phyloP scores from a whole-genome alignment of 2,113 vertebrate genomes.

The Ophthalmolycus amberensis region DNA sequence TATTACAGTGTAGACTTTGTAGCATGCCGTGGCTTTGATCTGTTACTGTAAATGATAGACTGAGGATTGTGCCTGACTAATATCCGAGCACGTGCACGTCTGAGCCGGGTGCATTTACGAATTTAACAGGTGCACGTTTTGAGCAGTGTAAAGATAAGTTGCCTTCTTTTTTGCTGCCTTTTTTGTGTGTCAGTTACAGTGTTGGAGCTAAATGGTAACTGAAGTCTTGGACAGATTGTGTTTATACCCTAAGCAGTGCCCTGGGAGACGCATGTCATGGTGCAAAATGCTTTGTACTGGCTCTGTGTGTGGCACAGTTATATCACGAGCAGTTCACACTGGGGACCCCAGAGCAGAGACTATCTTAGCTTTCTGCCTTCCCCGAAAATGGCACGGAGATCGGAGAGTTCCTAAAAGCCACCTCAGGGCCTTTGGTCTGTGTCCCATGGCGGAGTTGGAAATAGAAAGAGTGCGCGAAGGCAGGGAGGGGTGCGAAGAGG shows the following conservation, averaged over 20 bases:
- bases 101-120: not conserved
- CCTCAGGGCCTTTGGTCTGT: constrained; percentile 57
- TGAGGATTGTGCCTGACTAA: not conserved
- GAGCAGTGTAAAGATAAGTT: not conserved
- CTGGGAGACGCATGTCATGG: constrained; percentile 70
- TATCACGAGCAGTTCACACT: constrained; percentile 71
- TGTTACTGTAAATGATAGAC: not conserved
- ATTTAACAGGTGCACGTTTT: constrained; percentile 13
- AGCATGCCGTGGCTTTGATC: not conserved
- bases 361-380: constrained; percentile 43
- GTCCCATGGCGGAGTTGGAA: constrained; percentile 64
- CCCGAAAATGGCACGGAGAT: constrained; percentile 62
- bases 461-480: constrained; percentile 50
- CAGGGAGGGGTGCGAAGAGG: constrained; percentile 6
- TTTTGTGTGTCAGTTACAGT: constrained; percentile 48
- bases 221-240: constrained; percentile 70
- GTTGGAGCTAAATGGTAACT: constrained; percentile 51
- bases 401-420: constrained; percentile 68
- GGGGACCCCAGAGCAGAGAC: constrained; percentile 56
- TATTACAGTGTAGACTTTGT: not conserved
- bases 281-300: constrained; percentile 68
- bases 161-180: constrained; percentile 27
- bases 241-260: constrained; percentile 70
- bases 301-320: constrained; percentile 76
- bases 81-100: not conserved